Conservation (phyloP, 2,888 invertebrate species). For the Diloba caeruleocephala region DNA sequence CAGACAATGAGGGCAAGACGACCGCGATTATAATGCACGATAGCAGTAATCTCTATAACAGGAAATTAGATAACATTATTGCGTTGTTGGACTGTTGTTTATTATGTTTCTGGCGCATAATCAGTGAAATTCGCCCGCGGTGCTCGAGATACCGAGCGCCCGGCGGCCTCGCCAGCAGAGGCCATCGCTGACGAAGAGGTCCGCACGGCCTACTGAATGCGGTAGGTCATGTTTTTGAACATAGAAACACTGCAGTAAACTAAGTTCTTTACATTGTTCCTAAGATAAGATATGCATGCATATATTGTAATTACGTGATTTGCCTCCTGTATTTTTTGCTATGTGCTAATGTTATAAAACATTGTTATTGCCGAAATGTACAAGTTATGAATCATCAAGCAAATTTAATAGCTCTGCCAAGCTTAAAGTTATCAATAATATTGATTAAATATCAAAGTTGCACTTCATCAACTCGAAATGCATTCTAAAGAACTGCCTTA, state of each 20-base stretch:
- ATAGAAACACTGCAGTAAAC: conserved; percentile 31
- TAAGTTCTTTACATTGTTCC: conserved; percentile 22
- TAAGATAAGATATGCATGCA: conserved; percentile 23
- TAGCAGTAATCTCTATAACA: conserved; percentile 20
- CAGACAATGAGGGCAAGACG: conserved; percentile 10
- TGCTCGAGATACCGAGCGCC: conserved; percentile 2
- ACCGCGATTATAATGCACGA: conserved; percentile 14
- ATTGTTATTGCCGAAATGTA: too few relatives aligned
- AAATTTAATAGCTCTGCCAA: too few relatives aligned
- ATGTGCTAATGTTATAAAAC: too few relatives aligned
- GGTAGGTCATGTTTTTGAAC: conserved; percentile 49
- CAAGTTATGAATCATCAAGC: too few relatives aligned
- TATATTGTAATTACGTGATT: not conserved
- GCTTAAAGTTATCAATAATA: too few relatives aligned
- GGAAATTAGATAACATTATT: conserved; percentile 16
- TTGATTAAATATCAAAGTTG: too few relatives aligned
- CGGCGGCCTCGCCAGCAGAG: conserved; percentile 38
- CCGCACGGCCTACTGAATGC: conserved; percentile 30
- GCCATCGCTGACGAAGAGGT: conserved; percentile 21
- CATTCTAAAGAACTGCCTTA: too few relatives aligned
- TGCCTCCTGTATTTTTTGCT: not conserved
- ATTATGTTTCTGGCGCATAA: not conserved
- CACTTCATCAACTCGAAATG: too few relatives aligned
- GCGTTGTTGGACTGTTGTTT: conserved; percentile 3
- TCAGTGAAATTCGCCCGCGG: conserved; percentile 20